Conservation (phyloP, 2,113 vertebrate species). For the Bettongia penicillata region DNA sequence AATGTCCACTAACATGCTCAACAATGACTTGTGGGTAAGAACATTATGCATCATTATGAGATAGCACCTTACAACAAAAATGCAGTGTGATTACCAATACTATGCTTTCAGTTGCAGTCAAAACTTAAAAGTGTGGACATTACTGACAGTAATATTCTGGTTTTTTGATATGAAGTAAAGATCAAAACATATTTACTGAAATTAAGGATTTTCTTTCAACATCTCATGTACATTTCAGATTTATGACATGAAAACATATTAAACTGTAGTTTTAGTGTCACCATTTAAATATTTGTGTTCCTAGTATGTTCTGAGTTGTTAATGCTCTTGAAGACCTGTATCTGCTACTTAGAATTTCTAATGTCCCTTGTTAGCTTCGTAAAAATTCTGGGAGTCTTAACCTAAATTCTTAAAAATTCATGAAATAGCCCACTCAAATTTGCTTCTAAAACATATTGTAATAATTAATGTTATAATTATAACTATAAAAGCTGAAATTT, state of each 20-base stretch:
- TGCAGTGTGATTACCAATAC: background rate
- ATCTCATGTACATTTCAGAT: background rate
- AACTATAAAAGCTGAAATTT: background rate
- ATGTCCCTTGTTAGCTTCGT: background rate
- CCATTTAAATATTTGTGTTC: background rate
- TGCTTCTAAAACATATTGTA: background rate
- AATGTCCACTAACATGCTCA: background rate
- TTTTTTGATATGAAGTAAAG: background rate
- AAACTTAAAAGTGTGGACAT: background rate
- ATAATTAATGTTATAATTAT: background rate
- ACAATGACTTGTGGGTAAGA: background rate
- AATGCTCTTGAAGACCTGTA: background rate
- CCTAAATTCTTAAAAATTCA: background rate
- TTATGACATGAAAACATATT: background rate
- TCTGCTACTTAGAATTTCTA: background rate
- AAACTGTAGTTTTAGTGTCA: background rate
- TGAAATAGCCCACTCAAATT: background rate
- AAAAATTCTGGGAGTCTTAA: background rate
- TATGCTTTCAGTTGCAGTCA: background rate
- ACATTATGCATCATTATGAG: background rate
- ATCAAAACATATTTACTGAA: background rate
- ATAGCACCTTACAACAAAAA: background rate
- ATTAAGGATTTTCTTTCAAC: background rate
- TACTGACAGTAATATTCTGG: background rate
- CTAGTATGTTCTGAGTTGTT: background rate